phyloP scores from a whole-genome alignment of 1,140 invertebrate species.

The Magallana gigas region DNA sequence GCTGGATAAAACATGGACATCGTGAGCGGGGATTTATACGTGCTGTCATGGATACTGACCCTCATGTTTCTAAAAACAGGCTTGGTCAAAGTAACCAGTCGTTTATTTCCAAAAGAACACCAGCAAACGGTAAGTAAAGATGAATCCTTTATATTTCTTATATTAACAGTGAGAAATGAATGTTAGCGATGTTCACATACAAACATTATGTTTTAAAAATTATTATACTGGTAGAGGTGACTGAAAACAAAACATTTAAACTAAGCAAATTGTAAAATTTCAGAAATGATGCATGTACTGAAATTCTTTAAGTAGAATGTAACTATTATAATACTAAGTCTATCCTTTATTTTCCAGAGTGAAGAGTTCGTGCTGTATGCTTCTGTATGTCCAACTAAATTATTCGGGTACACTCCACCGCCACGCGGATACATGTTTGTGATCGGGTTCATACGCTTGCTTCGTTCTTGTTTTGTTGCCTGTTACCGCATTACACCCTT shows the following conservation, averaged over 20 bases:
- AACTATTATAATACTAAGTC: too few species aligned
- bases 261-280: too few species aligned
- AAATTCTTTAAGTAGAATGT: too few species aligned
- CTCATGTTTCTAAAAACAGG: not conserved
- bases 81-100: not conserved
- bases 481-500: not conserved
- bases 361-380: not conserved
- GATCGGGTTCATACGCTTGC: not conserved
- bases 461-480: not conserved
- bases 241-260: too few species aligned
- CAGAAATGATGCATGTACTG: too few species aligned
- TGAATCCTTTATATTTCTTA: too few species aligned
- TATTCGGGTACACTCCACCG: not conserved
- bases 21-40: not conserved
- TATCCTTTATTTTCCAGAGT: not conserved
- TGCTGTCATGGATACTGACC: not conserved
- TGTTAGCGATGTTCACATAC: too few species aligned
- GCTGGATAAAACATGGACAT: not conserved
- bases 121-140: not conserved
- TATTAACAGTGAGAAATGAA: too few species aligned
- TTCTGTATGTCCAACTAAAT: not conserved
- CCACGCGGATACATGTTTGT: not conserved
- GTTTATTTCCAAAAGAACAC: slow-evolving; percentile 3
- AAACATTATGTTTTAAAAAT: too few species aligned
- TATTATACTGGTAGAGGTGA: too few species aligned